These are phyloP conservation scores for Chrysodeixis includens DNA, from an alignment of 2,888 invertebrate species.

Conservation along the genomic window DNA sequence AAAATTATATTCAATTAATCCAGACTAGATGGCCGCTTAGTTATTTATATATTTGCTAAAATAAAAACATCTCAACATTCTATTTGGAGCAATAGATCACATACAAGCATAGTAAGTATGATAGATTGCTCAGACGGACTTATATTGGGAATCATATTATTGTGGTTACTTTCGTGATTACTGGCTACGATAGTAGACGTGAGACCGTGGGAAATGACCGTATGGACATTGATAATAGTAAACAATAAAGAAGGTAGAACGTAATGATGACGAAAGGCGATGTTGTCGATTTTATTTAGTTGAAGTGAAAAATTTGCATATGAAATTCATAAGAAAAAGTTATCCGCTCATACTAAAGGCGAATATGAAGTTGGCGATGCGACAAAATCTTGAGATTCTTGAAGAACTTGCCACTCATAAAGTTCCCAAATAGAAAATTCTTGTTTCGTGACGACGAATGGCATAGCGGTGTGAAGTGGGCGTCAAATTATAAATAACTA, in stretches of 20 bases:
- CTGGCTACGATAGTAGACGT: constrained; percentile 28
- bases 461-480: constrained; percentile 71
- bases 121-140: constrained; percentile 37
- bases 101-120: constrained; percentile 35
- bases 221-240: constrained; percentile 21
- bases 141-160: constrained; percentile 48
- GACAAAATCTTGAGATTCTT: constrained; percentile 63
- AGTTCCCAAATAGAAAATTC: constrained; percentile 79
- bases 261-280: background rate
- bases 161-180: constrained; percentile 54
- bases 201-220: constrained; percentile 53
- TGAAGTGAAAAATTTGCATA: background rate
- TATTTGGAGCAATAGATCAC: constrained; percentile 36
- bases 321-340: background rate
- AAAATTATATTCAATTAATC: too few relatives aligned
- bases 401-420: constrained; percentile 64
- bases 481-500: constrained; percentile 84
- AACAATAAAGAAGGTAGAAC: background rate
- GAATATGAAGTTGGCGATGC: constrained; percentile 54
- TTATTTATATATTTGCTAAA: background rate
- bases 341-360: constrained; percentile 21
- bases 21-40: too few relatives aligned
- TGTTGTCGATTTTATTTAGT: background rate
- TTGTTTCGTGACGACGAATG: constrained; percentile 71
- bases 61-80: constrained; percentile 24